phyloP scores from a whole-genome alignment of 2,888 invertebrate genomes.

The Volucella bombylans region DNA sequence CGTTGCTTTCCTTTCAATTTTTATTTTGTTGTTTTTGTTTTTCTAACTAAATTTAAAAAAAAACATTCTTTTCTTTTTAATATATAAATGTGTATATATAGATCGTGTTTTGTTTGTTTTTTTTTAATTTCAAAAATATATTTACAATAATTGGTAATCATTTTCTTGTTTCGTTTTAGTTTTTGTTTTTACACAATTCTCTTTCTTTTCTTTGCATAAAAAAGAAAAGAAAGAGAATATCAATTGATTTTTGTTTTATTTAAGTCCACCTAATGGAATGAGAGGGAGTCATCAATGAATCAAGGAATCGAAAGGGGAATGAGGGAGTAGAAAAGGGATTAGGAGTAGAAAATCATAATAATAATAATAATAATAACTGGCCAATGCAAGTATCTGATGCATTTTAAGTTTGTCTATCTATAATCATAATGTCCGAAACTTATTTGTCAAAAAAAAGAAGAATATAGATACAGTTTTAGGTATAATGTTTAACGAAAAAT shows the following conservation, averaged over 20 bases:
- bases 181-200: slow-evolving; percentile 55
- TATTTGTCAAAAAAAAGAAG: slow-evolving; percentile 60
- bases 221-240: slow-evolving; percentile 75
- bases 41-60: slow-evolving; percentile 67
- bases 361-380: slow-evolving; percentile 56
- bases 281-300: slow-evolving; percentile 6
- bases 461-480: slow-evolving; percentile 2
- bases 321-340: neutral
- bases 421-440: slow-evolving; percentile 52
- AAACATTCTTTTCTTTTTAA: slow-evolving; percentile 40
- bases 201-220: slow-evolving; percentile 78
- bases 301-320: neutral
- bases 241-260: slow-evolving; percentile 33
- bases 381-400: slow-evolving; percentile 70
- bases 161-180: slow-evolving; percentile 54
- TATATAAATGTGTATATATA: slow-evolving; percentile 42
- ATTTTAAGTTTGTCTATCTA: slow-evolving; percentile 43
- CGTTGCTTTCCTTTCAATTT: slow-evolving; percentile 40
- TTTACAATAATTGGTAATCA: slow-evolving; percentile 74
- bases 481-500: slow-evolving; percentile 41
- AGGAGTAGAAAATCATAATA: neutral
- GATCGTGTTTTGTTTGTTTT: slow-evolving; percentile 55
- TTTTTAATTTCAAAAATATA: slow-evolving; percentile 67
- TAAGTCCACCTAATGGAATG: slow-evolving; percentile 67
- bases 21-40: slow-evolving; percentile 31